Evolutionary conservation across 2,888 invertebrate species (phyloP).

Genomic region (Metopia argyrocephala): DNA sequence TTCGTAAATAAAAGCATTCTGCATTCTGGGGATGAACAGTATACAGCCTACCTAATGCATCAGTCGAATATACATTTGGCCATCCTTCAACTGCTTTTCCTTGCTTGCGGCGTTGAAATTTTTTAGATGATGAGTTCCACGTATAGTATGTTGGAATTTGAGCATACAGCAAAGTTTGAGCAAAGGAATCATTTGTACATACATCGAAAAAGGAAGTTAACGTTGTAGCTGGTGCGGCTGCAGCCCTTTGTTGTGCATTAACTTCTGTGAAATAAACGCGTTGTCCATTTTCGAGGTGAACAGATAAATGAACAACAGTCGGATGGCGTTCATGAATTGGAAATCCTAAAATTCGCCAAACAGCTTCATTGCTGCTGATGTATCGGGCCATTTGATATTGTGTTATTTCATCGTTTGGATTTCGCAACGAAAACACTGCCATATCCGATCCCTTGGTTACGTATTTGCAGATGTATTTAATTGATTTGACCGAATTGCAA

Average conservation of each 20-base stretch:
- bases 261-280: not conserved
- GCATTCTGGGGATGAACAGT: not conserved
- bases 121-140: not conserved
- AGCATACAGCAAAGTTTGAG: not conserved
- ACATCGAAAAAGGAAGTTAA: not conserved
- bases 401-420: conserved; percentile 37
- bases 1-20: conserved; percentile 26
- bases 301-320: too few relatives aligned
- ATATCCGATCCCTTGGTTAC: conserved; percentile 33
- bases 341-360: conserved; percentile 15
- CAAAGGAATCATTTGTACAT: not conserved
- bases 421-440: conserved; percentile 15
- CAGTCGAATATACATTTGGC: not conserved
- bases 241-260: not conserved
- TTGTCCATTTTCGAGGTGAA: not conserved
- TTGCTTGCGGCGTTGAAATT: not conserved
- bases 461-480: conserved; percentile 33
- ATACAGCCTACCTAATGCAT: not conserved
- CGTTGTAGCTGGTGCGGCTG: not conserved
- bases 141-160: not conserved
- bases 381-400: conserved; percentile 65
- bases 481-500: conserved; percentile 28
- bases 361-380: conserved; percentile 63
- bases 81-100: not conserved
- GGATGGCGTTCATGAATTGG: too few relatives aligned